Conservation (phyloP, 2,113 vertebrate genomes). For the Pomatorhinus ruficollis region DNA sequence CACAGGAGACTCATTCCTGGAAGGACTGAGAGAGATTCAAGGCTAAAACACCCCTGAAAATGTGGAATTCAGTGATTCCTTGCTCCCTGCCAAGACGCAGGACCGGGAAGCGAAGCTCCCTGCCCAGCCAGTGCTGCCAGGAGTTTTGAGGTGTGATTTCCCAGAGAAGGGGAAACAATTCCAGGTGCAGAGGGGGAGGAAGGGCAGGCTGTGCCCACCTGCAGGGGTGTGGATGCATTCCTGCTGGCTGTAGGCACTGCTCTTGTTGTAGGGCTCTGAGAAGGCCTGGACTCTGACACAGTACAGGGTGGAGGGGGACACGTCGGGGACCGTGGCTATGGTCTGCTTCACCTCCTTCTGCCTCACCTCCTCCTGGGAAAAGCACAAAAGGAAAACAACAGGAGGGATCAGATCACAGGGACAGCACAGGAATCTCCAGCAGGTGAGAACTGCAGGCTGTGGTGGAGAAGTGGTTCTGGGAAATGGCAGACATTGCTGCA, state of each 20-base stretch:
- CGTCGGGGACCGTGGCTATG: background rate
- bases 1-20: background rate
- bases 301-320: constrained; percentile 41
- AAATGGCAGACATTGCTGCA: background rate
- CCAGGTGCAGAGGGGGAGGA: accelerated
- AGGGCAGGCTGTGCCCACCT: background rate
- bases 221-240: constrained; percentile 52
- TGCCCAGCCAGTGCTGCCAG: background rate
- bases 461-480: background rate
- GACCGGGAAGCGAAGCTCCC: background rate
- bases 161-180: accelerated
- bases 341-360: constrained; percentile 23
- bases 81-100: background rate
- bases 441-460: background rate
- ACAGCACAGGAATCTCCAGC: background rate
- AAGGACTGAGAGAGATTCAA: background rate
- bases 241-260: constrained; percentile 36
- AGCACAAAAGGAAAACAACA: background rate
- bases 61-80: background rate
- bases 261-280: background rate
- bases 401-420: background rate
- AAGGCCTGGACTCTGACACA: constrained; percentile 59
- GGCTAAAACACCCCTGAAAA: background rate
- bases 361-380: background rate
- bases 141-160: background rate